Base-by-base conservation (phyloP, 2,113 vertebrate species). In the Anthoscopus minutus region DNA sequence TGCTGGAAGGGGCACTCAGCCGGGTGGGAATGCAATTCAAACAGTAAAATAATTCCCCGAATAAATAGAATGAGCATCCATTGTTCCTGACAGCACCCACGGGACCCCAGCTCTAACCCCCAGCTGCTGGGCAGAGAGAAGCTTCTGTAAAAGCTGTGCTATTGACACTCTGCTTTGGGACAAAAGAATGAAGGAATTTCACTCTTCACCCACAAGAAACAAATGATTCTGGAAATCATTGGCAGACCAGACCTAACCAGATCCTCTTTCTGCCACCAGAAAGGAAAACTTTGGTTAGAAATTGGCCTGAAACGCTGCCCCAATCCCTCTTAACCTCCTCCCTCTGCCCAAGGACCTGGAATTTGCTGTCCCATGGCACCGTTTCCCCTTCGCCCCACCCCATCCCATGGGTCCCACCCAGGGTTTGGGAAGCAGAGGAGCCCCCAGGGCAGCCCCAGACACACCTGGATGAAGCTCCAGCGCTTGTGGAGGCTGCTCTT, bases 401-500 rank as follows among this genome's bases (percentile, higher is more conserved):
- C 27, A 5, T 8, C 31, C 30, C 40, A 2, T 2, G 16, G 53
- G 44, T 8, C 62, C 9, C 38, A 38, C 10, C 24, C 53, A 4
- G 0, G 3, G 4, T 8, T 6, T 28, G 79, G 54, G 50, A 6
- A 10, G 53, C 54, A 33, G 47, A 37, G 57, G 4, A 66, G 25
- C 56, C 50, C 37, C 42, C 3, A 6, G 19, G 40, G 78, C n/a
- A 51, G 58, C 45, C 10, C 31, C 2, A 0, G 51, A 47, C 97
- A 50, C 71, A 99, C 99, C 99, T 99, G 99, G 89, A 98, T 98
- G 97, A 99, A 99, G 77, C 96, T 98, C 99, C 99, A 99, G 24
- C 98, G 98, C 82, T 99, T 99, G 92, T 98, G 98, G n/a, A 98
- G 98, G 62, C 98, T 96, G 86, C 97, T 98, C 94, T 98, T 97